phyloP scores from a whole-genome alignment of 2,113 vertebrate species.

The Chloroceryle aenea region DNA sequence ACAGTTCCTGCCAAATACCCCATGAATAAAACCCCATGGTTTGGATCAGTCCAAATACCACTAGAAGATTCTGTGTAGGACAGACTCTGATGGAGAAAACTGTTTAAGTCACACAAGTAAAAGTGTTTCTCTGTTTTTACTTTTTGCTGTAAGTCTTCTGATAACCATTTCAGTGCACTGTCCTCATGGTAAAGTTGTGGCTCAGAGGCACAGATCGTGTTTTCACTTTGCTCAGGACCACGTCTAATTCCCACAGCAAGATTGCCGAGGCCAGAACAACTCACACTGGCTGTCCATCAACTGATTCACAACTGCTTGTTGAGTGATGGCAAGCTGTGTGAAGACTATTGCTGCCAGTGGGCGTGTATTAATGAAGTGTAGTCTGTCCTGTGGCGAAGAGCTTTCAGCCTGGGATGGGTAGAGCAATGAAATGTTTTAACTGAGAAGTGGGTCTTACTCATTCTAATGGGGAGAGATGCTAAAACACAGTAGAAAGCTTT shows the following conservation, averaged over 20 bases:
- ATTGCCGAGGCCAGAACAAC: neutral
- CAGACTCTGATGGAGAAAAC: neutral
- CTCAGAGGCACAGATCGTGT: neutral
- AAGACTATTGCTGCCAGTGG: neutral
- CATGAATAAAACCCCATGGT: neutral
- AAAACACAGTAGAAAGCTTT: neutral
- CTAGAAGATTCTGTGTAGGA: neutral
- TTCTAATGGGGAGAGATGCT: neutral
- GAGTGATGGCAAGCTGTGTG: neutral
- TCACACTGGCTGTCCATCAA: neutral
- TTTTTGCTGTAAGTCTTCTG: neutral
- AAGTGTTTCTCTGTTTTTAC: neutral
- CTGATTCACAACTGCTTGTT: neutral
- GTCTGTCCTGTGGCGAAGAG: neutral
- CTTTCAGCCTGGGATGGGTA: neutral
- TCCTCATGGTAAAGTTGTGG: neutral
- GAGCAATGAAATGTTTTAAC: neutral
- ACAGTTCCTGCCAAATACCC: neutral
- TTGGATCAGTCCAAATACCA: neutral
- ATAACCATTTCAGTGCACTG: neutral
- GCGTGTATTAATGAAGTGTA: neutral
- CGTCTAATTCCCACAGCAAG: neutral
- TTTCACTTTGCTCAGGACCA: neutral
- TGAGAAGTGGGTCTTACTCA: rapidly evolving
- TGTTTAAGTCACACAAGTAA: neutral